A percentile compares a stretch with the other conserved stretches of the same genome.
Conservation (phyloP, 2,888 invertebrate species). For the Muschampia plurimacula region DNA sequence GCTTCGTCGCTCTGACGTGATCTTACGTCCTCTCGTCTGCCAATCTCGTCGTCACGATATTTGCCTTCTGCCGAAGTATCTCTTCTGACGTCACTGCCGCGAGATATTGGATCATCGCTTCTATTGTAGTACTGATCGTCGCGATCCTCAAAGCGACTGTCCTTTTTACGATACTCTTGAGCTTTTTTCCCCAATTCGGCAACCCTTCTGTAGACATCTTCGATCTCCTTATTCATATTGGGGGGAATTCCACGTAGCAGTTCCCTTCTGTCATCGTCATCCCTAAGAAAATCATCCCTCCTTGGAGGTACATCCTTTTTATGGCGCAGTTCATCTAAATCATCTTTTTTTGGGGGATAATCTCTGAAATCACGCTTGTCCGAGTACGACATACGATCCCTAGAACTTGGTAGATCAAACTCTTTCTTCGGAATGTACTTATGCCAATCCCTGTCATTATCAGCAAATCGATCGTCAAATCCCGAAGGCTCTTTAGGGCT, state of each 20-base stretch:
- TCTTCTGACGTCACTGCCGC: constrained; percentile 10
- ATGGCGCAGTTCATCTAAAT: constrained; percentile 26
- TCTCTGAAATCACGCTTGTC: constrained; percentile 50
- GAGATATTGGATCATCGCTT: constrained; percentile 16
- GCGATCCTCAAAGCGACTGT: constrained; percentile 46
- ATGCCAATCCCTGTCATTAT: constrained; percentile 34
- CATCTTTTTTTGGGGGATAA: constrained; percentile 38
- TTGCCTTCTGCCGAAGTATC: constrained; percentile 21
- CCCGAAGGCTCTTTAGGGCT: constrained; percentile 36
- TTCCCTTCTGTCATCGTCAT: constrained; percentile 30
- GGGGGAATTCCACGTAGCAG: constrained; percentile 31
- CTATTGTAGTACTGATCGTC: constrained; percentile 43
- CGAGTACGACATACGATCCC: constrained; percentile 52
- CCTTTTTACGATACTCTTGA: constrained; percentile 59
- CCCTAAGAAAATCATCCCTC: constrained; percentile 29
- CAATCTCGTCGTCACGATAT: constrained; percentile 9
- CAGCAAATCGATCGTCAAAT: constrained; percentile 32
- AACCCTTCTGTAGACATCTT: constrained; percentile 69
- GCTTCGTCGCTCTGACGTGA: constrained; percentile 2
- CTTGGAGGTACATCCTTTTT: constrained; percentile 20
- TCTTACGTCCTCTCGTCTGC: constrained; percentile 8
- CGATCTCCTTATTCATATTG: constrained; percentile 66
- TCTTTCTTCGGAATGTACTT: constrained; percentile 38
- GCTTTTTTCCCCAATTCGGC: constrained; percentile 68
- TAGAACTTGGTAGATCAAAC: constrained; percentile 33